A percentile compares a stretch with the other conserved stretches of the same genome.
These are phyloP conservation scores for Pogonophryne albipinna DNA, from an alignment of 2,797 vertebrate genomes.

Conservation along the genomic window DNA sequence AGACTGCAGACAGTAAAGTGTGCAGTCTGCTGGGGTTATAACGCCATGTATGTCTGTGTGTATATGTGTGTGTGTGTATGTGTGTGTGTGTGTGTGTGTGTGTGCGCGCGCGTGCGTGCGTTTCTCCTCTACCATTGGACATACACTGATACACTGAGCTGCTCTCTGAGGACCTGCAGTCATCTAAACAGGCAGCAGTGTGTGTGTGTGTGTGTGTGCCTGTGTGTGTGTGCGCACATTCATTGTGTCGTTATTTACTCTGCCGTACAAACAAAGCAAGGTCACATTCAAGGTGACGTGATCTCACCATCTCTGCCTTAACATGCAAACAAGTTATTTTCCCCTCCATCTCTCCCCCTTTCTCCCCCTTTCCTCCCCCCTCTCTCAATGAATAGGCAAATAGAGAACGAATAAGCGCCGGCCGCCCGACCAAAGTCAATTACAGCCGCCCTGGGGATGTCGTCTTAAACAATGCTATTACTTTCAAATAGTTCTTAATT, in stretches of 20 bases:
- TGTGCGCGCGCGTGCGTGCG: constrained; percentile 3
- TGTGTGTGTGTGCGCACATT: constrained; percentile 25
- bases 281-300: constrained; percentile 80
- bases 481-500: constrained; percentile 86
- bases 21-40: background rate
- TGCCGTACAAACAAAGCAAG: constrained; percentile 79
- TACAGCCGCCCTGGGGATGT: constrained; percentile 75
- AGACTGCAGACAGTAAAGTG: background rate
- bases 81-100: background rate
- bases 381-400: constrained; percentile 53
- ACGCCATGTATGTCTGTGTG: background rate
- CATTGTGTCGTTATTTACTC: constrained; percentile 70
- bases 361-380: background rate
- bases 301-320: constrained; percentile 73
- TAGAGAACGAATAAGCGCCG: constrained; percentile 51
- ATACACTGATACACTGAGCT: constrained; percentile 50
- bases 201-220: constrained; percentile 30
- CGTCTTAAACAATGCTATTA: constrained; percentile 85
- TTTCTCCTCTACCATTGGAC: constrained; percentile 37
- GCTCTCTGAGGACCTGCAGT: constrained; percentile 63
- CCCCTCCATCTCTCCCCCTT: background rate
- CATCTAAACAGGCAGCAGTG: constrained; percentile 45
- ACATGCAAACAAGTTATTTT: constrained; percentile 72
- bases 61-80: background rate
- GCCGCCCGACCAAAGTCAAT: constrained; percentile 76